Conservation (phyloP, 2,113 vertebrate species). For the Grammomys surdaster region DNA sequence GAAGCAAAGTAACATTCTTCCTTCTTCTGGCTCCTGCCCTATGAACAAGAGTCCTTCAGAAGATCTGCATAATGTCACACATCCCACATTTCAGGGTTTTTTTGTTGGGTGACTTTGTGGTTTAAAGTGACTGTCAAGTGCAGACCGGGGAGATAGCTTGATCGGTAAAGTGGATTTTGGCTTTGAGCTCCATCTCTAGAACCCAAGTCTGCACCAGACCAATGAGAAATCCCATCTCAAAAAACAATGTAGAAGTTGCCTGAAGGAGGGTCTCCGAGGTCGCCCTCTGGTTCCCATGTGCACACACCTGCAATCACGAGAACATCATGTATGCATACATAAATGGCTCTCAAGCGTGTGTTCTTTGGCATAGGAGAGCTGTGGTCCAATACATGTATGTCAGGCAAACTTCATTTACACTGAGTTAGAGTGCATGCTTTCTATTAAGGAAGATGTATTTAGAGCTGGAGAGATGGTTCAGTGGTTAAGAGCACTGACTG, state of each 20-base stretch:
- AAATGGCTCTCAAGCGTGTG: neutral
- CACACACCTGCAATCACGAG: neutral
- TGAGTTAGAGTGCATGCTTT: accelerated
- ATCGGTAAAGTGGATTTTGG: neutral
- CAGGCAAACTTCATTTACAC: neutral
- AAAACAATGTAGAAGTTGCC: neutral
- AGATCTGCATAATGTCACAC: neutral
- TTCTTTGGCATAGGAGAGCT: neutral
- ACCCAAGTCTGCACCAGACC: neutral
- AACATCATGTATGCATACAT: neutral
- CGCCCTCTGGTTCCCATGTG: neutral
- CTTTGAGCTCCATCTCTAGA: neutral
- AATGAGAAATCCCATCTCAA: neutral
- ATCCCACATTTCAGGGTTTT: neutral
- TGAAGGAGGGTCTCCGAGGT: neutral
- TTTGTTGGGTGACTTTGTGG: neutral
- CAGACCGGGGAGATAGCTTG: neutral
- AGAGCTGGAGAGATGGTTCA: neutral
- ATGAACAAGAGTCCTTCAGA: accelerated
- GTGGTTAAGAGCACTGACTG: neutral
- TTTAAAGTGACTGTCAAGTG: neutral
- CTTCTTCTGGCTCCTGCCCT: neutral
- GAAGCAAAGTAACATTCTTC: neutral
- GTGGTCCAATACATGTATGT: accelerated
- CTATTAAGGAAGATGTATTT: neutral